phyloP scores from a whole-genome alignment of 1,140 invertebrate genomes.

The Drosophila funebris region DNA sequence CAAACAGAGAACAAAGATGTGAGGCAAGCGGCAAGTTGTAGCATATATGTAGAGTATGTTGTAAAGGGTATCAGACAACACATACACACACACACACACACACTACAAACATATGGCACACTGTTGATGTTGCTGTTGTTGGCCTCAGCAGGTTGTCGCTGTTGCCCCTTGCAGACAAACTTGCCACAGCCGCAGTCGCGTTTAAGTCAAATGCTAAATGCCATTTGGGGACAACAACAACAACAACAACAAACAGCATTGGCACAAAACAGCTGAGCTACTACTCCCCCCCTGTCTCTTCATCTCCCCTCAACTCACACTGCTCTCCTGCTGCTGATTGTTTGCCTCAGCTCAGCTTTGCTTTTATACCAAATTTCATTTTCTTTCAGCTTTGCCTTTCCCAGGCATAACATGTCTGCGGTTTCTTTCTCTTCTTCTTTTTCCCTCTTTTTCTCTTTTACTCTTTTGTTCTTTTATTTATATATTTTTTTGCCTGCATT shows the following conservation, averaged over 20 bases:
- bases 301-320: not conserved
- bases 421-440: conserved; percentile 43
- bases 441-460: not conserved
- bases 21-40: not conserved
- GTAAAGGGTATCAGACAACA: conserved; percentile 59
- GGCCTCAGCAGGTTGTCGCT: conserved; percentile 20
- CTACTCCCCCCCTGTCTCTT: not conserved
- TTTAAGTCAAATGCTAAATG: conserved; percentile 78
- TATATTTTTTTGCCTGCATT: not conserved
- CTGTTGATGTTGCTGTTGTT: conserved; percentile 42
- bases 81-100: conserved; percentile 19
- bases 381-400: conserved; percentile 29
- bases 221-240: conserved; percentile 71
- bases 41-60: no score
- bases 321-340: not conserved
- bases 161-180: not conserved
- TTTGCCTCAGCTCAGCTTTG: conserved; percentile 4
- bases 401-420: conserved; percentile 62
- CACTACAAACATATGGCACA: conserved; percentile 58
- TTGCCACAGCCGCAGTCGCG: conserved; percentile 45
- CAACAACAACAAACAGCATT: conserved; percentile 35
- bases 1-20: not conserved
- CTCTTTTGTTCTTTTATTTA: conserved; percentile 34
- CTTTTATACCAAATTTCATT: conserved; percentile 36
- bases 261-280: conserved; percentile 60